Base-by-base conservation (phyloP, 2,797 vertebrate genomes). In the Buceros bicornis region DNA sequence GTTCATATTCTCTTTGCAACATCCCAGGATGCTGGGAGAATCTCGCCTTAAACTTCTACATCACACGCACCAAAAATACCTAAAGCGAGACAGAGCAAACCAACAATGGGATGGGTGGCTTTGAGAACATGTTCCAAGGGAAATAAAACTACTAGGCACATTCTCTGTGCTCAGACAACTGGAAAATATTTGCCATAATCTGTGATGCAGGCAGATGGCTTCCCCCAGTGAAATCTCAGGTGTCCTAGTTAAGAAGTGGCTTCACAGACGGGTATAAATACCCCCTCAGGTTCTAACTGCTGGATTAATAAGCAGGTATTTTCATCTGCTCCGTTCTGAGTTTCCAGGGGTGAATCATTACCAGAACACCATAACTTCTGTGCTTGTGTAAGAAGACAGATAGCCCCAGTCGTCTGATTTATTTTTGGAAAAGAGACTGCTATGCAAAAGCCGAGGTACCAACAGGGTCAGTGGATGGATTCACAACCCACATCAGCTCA, bases 131-230 rank as follows among this genome's bases (percentile, higher is more conserved):
- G 0, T 57, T 29, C 2, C 5, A 50, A 85, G 53, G 72, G 76
- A 86, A 79, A 71, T 29, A 43, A 66, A 89, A 61, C 48, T 15
- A 40, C 50, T 54, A 26, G 82, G 78, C 51, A 70, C 51, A n/a
- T 58, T 82, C 73, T 48, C 29, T 60, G 77, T 47, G 72, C 69
- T 89, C 88, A 91, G 62, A 89, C 60, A 87, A 60, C 90, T 76
- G 78, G 81, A 88, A 92, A 94, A 65, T 31, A 90, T 70, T 69
- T 72, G 61, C 74, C 66, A 69, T 18, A 53, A 64, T 66, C 50
- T n/a, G n/a, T 28, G 71, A 78, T 62, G 16, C 53, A 29, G 77
- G 87, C 92, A 92, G 92, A 82, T 74, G 83, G 80, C 51, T 81
- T 61, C 77, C 74, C 58, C 64, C 69, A 47, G 74, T 25, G 80